These are phyloP conservation scores for Drosophila tripunctata DNA, from an alignment of 2,888 invertebrate genomes.

Conservation along the genomic window DNA sequence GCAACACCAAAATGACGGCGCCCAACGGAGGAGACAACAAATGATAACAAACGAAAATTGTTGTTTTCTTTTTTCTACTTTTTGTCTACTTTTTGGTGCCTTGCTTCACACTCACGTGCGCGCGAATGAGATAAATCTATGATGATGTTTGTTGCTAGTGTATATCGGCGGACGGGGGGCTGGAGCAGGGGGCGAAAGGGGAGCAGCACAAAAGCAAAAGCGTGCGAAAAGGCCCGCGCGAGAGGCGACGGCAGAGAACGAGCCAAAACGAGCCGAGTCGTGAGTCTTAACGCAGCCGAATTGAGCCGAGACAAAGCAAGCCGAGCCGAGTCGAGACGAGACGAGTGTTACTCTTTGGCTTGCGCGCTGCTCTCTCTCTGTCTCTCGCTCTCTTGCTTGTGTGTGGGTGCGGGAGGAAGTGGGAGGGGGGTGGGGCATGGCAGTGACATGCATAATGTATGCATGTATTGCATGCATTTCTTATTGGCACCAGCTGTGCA, in stretches of 20 bases:
- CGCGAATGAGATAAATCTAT: conserved; percentile 77
- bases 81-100: conserved; percentile 65
- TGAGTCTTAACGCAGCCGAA: too few relatives aligned
- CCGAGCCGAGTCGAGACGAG: too few relatives aligned
- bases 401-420: conserved; percentile 3
- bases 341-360: too few relatives aligned
- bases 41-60: conserved; percentile 56
- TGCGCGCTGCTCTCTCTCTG: too few relatives aligned
- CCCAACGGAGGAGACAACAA: conserved; percentile 38
- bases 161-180: too few relatives aligned
- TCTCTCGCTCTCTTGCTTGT: conserved; percentile 23
- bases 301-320: too few relatives aligned
- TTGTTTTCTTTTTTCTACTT: too few relatives aligned
- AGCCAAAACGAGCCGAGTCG: conserved; percentile 42
- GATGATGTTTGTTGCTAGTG: conserved; percentile 55
- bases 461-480: conserved; percentile 63
- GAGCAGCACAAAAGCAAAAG: conserved; percentile 45
- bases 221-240: conserved; percentile 69
- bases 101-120: conserved; percentile 72
- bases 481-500: conserved; percentile 66
- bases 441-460: conserved; percentile 67
- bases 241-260: conserved; percentile 34
- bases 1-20: conserved; percentile 28
- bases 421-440: conserved; percentile 66
- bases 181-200: neutral